Evolutionary conservation across 2,888 invertebrate genomes (phyloP), one percentile per base, ranked within the genome.

Genomic region (Glaucopsyche alexis): DNA sequence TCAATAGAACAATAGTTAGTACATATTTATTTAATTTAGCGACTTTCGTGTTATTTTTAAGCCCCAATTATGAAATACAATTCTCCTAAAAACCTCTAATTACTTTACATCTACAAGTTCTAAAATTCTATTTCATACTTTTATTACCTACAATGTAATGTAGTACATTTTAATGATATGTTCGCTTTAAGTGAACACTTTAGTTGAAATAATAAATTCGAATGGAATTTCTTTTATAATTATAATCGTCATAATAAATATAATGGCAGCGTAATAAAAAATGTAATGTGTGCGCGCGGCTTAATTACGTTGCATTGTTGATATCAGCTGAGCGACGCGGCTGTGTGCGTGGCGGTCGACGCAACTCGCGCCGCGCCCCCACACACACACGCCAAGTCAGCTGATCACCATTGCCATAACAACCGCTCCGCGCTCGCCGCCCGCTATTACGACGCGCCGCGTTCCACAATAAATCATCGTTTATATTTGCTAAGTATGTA

Each of bases 321-420:
- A 74, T 75, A 80, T 82, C 87, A 85, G 86, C 85, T 86, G 85
- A 74, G 72, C 75, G 78, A 75, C 74, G 78, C 75, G 69, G 60
- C 71, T 73, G 77, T 71, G 78, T 74, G 76, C 65, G 75, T 55
- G 80, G 55, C 77, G 76, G 81, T 74, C 75, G 77, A 78, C 69
- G 70, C 65, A 40, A 29, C 29, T 70, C 72, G 50, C 75, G 79
- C 78, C 82, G 81, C 82, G 80, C 83, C 81, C 79, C 81, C 76
- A 77, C 78, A 77, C 80, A 78, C 82, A 74, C 77, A 52, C 78
- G 78, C 80, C 78, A 80, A 81, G 82, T 90, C 91, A 91, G 91
- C 91, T 91, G 91, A 90, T 89, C 88, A 85, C 77, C 75, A 77
- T 74, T 76, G 78, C 77, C 77, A 77, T 77, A 77, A 75, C 75